Base-by-base conservation (phyloP, 1,140 invertebrate genomes). In the Heliconius himera region DNA sequence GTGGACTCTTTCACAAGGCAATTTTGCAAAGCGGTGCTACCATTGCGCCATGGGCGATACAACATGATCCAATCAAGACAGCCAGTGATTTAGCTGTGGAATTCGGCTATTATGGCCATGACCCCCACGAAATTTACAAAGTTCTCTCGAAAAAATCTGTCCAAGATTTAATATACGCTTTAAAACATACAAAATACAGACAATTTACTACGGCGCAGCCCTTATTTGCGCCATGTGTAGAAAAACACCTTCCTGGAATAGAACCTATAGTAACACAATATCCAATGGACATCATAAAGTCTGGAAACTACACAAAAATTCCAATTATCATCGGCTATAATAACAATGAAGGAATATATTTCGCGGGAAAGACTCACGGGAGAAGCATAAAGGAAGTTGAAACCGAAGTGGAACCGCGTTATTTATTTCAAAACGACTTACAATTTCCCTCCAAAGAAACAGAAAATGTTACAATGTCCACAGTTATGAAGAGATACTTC, bases 21-120 rank as follows among this genome's bases (percentile, higher is more conserved):
- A 96, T 97, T 72, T 82, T 96, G n/a, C 95, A 96, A 93, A 97
- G 96, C 88, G 97, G 97, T 1, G 96, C 96, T 1, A 95, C 96
- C 1, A 89, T 97, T 18, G 96, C 95, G 77, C 95, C 96, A 11
- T 97, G 96, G 96, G 95, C 95, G 8, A 83, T 93, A 20, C 90
- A 94, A 49, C 89, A 90, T 33, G 90, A 94, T 74, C 93, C 93
- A 5, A 85, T 94, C 8, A 83, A 85, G 78, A 86, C 90, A 56
- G 92, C 95, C 2, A 90, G 92, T 70, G 82, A 78, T 77, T 80
- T 95, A 78, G 92, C 88, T 71, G 88, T 87, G 84, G 83, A 93
- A 85, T 90, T 95, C 46, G 91, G 92, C 13, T 90, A 92, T 74
- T 49, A 83, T 38, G 90, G 91, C 16, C 87, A 84, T 18, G 84